These are phyloP conservation scores for Antechinus stuartii DNA, from an alignment of 2,113 vertebrate genomes.

Conservation along the genomic window DNA sequence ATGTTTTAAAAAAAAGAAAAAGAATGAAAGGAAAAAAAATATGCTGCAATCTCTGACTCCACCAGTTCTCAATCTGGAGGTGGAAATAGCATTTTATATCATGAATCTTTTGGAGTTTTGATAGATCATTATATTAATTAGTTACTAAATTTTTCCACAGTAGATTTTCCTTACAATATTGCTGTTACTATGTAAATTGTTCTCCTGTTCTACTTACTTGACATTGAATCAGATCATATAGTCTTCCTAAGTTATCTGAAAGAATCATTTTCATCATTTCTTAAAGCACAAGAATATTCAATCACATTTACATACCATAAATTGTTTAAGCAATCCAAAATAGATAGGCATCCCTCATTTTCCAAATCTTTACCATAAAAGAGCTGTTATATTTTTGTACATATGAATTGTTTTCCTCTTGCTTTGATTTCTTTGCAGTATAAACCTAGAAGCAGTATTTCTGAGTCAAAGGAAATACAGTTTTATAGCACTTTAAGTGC, in stretches of 20 bases:
- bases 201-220: neutral
- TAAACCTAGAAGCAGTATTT: neutral
- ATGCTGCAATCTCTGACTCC: neutral
- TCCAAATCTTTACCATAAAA: neutral
- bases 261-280: neutral
- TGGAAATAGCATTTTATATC: neutral
- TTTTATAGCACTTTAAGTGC: neutral
- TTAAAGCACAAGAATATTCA: neutral
- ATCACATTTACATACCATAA: neutral
- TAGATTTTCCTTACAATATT: neutral
- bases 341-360: neutral
- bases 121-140: neutral
- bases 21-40: neutral
- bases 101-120: neutral
- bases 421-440: neutral
- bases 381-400: neutral
- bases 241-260: neutral
- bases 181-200: neutral
- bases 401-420: neutral
- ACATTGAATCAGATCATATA: neutral
- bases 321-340: neutral
- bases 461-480: neutral
- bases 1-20: neutral
- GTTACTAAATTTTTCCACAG: neutral
- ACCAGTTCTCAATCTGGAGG: neutral